phyloP scores from a whole-genome alignment of 2,888 invertebrate genomes.

The Microctonus aethiopoides region DNA sequence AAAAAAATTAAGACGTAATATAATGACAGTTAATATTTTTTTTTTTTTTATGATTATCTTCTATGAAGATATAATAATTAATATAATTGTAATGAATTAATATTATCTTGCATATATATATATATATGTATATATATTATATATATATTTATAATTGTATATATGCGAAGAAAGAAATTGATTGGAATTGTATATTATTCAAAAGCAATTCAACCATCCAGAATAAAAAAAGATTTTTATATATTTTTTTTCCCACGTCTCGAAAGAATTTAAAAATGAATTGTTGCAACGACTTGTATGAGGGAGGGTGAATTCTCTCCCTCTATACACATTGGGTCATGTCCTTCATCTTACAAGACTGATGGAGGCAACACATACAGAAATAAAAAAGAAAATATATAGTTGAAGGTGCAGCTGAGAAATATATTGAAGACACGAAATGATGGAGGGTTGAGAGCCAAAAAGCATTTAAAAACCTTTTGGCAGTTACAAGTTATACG shows the following conservation, averaged over 20 bases:
- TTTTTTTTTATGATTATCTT: no score
- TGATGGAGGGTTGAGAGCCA: neutral
- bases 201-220: no score
- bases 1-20: neutral
- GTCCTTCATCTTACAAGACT: neutral
- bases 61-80: no score
- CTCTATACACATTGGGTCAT: neutral
- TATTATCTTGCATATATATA: no score
- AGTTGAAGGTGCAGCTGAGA: constrained; percentile 1
- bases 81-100: no score
- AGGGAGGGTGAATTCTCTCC: neutral
- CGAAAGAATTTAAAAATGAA: neutral
- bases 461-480: neutral
- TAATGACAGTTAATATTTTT: neutral
- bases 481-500: constrained; percentile 2
- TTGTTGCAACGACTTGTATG: neutral
- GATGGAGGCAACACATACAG: neutral
- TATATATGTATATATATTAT: no score
- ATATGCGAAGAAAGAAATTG: no score
- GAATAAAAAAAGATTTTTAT: no score
- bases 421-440: neutral
- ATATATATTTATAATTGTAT: no score
- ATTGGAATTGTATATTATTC: no score
- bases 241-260: neutral
- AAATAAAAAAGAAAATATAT: neutral